Percentiles rank a stretch among this genome's conserved stretches.
These are phyloP conservation scores for Coreius guichenoti DNA, from an alignment of 2,797 vertebrate genomes.

Conservation along the genomic window DNA sequence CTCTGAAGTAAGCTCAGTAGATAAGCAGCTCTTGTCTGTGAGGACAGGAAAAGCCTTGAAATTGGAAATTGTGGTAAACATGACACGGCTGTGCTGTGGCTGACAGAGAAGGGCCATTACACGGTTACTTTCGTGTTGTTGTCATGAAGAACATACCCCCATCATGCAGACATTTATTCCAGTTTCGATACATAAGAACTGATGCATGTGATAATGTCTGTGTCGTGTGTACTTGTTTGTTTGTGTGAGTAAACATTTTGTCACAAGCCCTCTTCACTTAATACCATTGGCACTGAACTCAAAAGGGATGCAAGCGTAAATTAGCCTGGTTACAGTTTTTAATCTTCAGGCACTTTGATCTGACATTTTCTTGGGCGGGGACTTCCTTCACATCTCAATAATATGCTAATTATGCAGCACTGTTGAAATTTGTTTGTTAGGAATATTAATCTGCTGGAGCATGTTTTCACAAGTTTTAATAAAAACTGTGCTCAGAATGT, in stretches of 20 bases:
- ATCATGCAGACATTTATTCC: slow-evolving; percentile 9
- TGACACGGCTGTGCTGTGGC: slow-evolving; percentile 20
- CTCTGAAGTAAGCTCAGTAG: slow-evolving; percentile 24
- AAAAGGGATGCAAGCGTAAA: slow-evolving; percentile 51
- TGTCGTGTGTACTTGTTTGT: slow-evolving; percentile 13
- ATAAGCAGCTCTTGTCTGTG: slow-evolving; percentile 39
- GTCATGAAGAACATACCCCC: not conserved
- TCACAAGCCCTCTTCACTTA: slow-evolving; percentile 48
- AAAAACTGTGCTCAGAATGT: slow-evolving; percentile 38
- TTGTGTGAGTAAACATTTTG: slow-evolving; percentile 49
- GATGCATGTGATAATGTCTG: slow-evolving; percentile 14
- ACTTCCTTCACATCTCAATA: slow-evolving; percentile 47
- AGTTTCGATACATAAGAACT: not conserved
- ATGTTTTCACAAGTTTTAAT: slow-evolving; percentile 40
- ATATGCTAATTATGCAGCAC: slow-evolving; percentile 47
- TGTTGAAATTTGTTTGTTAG: slow-evolving; percentile 37
- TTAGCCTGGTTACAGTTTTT: slow-evolving; percentile 47
- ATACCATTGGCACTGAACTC: slow-evolving; percentile 34
- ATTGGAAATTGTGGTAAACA: slow-evolving; percentile 37
- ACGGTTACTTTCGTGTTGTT: not conserved
- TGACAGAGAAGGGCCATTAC: slow-evolving; percentile 20
- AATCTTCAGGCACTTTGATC: slow-evolving; percentile 52
- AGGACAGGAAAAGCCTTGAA: slow-evolving; percentile 44
- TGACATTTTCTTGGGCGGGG: slow-evolving; percentile 55
- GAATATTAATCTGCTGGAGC: slow-evolving; percentile 37